A percentile compares a stretch with the other conserved stretches of the same genome.
Evolutionary conservation across 2,113 vertebrate genomes (phyloP).

Genomic region (Phycodurus eques): DNA sequence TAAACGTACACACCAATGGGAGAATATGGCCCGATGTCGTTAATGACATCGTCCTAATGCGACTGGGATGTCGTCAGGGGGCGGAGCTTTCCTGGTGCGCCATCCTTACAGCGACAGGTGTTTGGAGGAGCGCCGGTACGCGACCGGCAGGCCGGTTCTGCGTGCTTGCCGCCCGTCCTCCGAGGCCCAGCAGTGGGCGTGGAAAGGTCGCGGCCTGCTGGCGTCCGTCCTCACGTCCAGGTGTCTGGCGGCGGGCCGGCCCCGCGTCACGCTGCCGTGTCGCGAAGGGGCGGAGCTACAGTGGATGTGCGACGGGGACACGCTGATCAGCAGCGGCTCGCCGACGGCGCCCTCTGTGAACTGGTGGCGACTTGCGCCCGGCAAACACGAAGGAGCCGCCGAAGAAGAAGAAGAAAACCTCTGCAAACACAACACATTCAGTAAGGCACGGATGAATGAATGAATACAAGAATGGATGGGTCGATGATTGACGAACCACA

Average conservation of each 20-base stretch:
- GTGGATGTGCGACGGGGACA: constrained; percentile 64
- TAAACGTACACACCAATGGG: too few species aligned
- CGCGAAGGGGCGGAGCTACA: constrained; percentile 14
- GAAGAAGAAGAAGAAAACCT: constrained; percentile 51
- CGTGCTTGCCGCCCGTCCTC: constrained; percentile 58
- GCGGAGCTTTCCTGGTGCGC: constrained; percentile 61
- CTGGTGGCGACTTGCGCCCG: constrained; percentile 16
- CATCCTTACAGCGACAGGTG: constrained; percentile 58
- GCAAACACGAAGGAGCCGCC: constrained; percentile 61
- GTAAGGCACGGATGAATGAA: constrained; percentile 39
- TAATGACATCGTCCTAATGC: background rate
- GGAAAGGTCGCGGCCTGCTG: constrained; percentile 51
- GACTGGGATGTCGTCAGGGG: constrained; percentile 24
- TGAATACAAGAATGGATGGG: too few species aligned
- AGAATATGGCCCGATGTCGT: background rate
- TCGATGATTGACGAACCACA: too few species aligned
- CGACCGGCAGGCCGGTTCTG: constrained; percentile 43
- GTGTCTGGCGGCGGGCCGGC: constrained; percentile 57
- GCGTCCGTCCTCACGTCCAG: constrained; percentile 47
- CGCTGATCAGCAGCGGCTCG: constrained; percentile 50
- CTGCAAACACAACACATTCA: constrained; percentile 57
- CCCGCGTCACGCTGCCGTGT: constrained; percentile 49
- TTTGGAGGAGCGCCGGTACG: constrained; percentile 49
- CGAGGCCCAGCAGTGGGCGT: constrained; percentile 68
- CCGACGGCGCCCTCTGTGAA: constrained; percentile 48